A percentile compares a stretch with the other conserved stretches of the same genome.
Conservation (phyloP, 2,113 vertebrate genomes). For the Narcine bancroftii region DNA sequence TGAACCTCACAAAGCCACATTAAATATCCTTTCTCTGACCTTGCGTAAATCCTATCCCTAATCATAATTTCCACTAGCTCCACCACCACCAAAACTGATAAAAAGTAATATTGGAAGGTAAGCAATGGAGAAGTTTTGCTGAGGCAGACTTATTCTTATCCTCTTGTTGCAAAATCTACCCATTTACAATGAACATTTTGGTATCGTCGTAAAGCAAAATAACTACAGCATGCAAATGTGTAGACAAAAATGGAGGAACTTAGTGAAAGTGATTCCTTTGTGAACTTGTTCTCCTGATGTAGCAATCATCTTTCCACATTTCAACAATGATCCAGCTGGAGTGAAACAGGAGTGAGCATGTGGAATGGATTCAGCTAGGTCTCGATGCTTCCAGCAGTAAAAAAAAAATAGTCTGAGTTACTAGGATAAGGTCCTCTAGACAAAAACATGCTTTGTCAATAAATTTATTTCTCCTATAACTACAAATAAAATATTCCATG, state of each 20-base stretch:
- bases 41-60: too few species aligned
- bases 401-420: not conserved
- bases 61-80: too few species aligned
- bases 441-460: not conserved
- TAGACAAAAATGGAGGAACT: not conserved
- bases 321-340: not conserved
- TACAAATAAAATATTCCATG: not conserved
- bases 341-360: not conserved
- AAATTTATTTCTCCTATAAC: not conserved
- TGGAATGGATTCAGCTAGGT: not conserved
- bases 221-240: not conserved
- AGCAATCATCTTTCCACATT: too few species aligned
- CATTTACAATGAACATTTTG: not conserved
- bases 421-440: not conserved
- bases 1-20: too few species aligned
- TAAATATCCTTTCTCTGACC: too few species aligned
- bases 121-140: too few species aligned
- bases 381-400: not conserved
- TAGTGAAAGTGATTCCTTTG: not conserved
- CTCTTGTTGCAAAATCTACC: not conserved
- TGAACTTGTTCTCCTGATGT: not conserved
- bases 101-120: not conserved
- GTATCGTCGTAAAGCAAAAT: not conserved
- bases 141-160: not conserved
- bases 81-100: not conserved